Conservation (phyloP, 35 echinoderm and acorn worm species). For the Holothuria glaberrima region DNA sequence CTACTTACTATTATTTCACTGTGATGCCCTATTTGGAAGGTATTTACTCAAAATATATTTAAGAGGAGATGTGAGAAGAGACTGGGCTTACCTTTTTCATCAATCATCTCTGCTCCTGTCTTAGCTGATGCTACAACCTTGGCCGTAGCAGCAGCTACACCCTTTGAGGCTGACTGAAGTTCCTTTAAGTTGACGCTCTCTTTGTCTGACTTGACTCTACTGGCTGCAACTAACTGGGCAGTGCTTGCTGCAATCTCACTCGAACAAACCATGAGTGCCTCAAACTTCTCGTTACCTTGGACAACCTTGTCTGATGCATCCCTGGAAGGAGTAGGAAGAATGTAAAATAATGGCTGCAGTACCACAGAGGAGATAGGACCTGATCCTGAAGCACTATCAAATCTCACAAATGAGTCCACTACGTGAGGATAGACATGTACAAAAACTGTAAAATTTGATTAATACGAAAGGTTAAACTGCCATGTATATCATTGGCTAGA, state of each 20-base stretch:
- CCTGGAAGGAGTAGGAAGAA: conserved; percentile 28
- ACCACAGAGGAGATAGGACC: no score
- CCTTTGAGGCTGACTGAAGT: conserved; percentile 77
- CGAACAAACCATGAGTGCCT: conserved; percentile 91
- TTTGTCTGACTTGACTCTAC: conserved; percentile 84
- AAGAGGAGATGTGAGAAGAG: no score
- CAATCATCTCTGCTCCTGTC: conserved; percentile 91
- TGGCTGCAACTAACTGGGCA: conserved; percentile 89
- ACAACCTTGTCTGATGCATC: conserved; percentile 90
- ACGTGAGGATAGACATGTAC: no score
- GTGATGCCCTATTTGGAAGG: no score
- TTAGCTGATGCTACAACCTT: conserved; percentile 94
- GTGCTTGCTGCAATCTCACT: conserved; percentile 95
- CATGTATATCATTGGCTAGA: no score
- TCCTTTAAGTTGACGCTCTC: conserved; percentile 80
- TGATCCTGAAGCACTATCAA: no score
- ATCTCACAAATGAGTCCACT: no score
- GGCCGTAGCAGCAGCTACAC: conserved; percentile 77
- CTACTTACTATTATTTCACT: no score
- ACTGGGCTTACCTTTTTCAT: conserved; percentile 87
- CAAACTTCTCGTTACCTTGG: conserved; percentile 89
- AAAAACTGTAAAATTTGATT: no score
- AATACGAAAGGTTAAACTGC: no score
- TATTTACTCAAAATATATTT: no score
- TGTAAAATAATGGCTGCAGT: no score